Conservation (phyloP, 2,888 invertebrate species). For the Eupsilia transversa region DNA sequence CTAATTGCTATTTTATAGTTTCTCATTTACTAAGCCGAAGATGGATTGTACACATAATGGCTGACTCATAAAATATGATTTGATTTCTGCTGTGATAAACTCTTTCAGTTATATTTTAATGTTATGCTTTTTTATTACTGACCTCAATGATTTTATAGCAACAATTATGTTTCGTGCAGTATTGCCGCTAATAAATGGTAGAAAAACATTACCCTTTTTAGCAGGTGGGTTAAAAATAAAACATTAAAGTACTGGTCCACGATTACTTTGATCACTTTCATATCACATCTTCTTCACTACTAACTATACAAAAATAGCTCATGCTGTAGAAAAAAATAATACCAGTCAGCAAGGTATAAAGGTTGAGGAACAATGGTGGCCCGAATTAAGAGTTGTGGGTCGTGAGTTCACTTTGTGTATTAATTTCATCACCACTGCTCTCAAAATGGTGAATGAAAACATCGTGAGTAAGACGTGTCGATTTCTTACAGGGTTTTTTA, state of each 20-base stretch:
- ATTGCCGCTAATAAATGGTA: not conserved
- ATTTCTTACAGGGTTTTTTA: no score
- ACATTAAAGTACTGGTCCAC: not conserved
- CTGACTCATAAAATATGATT: constrained; percentile 58
- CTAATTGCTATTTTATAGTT: constrained; percentile 77
- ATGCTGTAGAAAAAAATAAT: not conserved
- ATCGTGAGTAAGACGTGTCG: no score
- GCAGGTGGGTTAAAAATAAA: not conserved
- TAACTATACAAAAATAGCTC: no score
- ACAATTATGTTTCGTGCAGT: constrained; percentile 18
- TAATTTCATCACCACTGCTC: no score
- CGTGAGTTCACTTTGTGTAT: no score
- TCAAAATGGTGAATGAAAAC: no score
- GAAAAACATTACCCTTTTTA: not conserved
- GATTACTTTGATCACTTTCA: not conserved
- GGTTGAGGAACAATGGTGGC: no score
- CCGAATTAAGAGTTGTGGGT: no score
- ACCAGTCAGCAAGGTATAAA: not conserved
- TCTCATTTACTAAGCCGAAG: constrained; percentile 73
- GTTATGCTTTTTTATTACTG: constrained; percentile 41
- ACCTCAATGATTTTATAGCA: constrained; percentile 39
- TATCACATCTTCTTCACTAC: not conserved
- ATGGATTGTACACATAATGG: constrained; percentile 67
- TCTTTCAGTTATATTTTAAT: constrained; percentile 32
- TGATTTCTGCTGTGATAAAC: constrained; percentile 48